Base-by-base conservation (phyloP, 2,888 invertebrate genomes). In the Keiferia lycopersicella region DNA sequence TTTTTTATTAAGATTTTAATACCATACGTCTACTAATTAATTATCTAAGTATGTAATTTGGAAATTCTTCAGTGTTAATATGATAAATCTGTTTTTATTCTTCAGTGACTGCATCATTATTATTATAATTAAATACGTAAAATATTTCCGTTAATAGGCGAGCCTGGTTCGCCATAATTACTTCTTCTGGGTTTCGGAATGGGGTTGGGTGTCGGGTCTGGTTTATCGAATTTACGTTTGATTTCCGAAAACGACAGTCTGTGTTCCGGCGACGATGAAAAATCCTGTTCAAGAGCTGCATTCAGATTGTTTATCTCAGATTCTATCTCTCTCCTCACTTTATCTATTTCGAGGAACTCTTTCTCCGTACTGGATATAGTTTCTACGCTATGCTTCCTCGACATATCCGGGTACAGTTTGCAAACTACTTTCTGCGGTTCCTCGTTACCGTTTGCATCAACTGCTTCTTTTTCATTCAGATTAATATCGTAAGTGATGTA, bases 101-200 rank as follows among this genome's bases (percentile, higher is more conserved):
- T 22, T 56, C 30, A 26, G 18, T 45, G 12, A 38, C 11, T n/a
- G n/a, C n/a, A n/a, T n/a, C n/a, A n/a, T n/a, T n/a, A n/a, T 12
- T 10, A 22, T 22, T 38, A 38, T 4, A 10, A 26, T 34, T 57
- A 41, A 41, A 41, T 41, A 41, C n/a, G 41, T 41, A 41, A n/a
- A 34, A 71, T 53, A 64, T 74, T 75, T 30, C 74, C 74, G 41
- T 76, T 79, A 7, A 74, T 66, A 30, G 66, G 66, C 0, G 64
- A 60, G 4, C 56, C 41, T 0, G 51, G 16, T 0, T 82, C 87
- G 45, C 86, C 86, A 59, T 88, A 84, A 67, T 89, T 86, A 76
- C 93, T 92, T 74, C 93, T 85, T 73, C 93, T 88, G 1, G 93
- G 93, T 78, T 93, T 93, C 75, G 93, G 93, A 80, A 93, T 90